phyloP scores from a whole-genome alignment of 2,113 vertebrate genomes.

The Gallinago jamesoni region DNA sequence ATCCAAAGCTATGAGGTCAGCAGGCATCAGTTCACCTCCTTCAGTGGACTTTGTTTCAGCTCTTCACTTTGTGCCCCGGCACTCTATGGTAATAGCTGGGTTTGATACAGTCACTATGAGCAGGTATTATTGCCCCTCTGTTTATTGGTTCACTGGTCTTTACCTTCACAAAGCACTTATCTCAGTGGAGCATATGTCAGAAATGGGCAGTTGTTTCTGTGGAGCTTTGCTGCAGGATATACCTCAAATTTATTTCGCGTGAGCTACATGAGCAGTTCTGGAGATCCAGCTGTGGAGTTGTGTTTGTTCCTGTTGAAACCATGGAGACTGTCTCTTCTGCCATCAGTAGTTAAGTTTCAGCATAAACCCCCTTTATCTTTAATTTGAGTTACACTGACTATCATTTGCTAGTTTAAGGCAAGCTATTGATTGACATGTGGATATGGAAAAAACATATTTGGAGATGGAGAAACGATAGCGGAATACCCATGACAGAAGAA shows the following conservation, averaged over 20 bases:
- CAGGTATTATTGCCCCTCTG: neutral
- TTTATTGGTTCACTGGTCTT: neutral
- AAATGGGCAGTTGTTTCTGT: neutral
- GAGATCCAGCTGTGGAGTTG: neutral
- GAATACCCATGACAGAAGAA: slow-evolving; percentile 62
- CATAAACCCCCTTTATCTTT: slow-evolving; percentile 21
- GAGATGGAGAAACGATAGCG: slow-evolving; percentile 27
- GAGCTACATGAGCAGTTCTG: neutral
- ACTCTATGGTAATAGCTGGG: neutral
- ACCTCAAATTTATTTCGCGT: neutral
- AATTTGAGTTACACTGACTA: slow-evolving; percentile 36
- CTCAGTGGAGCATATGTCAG: neutral
- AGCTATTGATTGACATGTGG: slow-evolving; percentile 67
- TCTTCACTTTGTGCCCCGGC: neutral
- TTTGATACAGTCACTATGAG: neutral
- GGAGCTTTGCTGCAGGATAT: neutral
- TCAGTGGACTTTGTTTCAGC: neutral
- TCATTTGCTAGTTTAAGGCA: slow-evolving; percentile 48
- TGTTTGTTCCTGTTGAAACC: neutral
- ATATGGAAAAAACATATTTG: slow-evolving; percentile 59
- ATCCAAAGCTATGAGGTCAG: neutral
- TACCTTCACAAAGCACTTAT: neutral
- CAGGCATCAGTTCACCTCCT: neutral
- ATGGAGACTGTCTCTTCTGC: neutral
- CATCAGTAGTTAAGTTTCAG: slow-evolving; percentile 13